Evolutionary conservation across 2,888 invertebrate species (phyloP).

Genomic region (Agriopis aurantiaria): DNA sequence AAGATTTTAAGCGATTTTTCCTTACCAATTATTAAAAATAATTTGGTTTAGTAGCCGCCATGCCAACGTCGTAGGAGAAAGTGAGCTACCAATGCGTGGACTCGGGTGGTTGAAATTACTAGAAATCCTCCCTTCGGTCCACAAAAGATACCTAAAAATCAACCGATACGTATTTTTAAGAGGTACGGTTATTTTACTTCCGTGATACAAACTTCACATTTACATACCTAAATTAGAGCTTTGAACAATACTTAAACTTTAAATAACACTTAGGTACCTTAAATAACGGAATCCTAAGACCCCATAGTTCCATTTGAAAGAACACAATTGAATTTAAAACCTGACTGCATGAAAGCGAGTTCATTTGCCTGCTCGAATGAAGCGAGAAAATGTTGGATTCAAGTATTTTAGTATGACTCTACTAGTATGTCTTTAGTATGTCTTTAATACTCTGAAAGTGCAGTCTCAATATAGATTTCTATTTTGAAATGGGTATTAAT

Average conservation of each 20-base stretch:
- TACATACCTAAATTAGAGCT: not conserved
- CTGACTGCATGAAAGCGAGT: conserved; percentile 37
- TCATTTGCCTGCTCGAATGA: conserved; percentile 44
- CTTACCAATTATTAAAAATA: too few relatives aligned
- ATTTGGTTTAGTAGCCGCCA: too few relatives aligned
- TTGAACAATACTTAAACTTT: not conserved
- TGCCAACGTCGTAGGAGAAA: too few relatives aligned
- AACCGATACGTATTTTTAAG: too few relatives aligned
- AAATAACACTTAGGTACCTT: not conserved
- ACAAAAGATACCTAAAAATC: too few relatives aligned
- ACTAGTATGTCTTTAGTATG: not conserved
- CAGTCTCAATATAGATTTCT: not conserved
- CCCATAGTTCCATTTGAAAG: conserved; percentile 5
- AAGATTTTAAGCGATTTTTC: too few relatives aligned
- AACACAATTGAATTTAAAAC: conserved; percentile 37
- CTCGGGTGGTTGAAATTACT: too few relatives aligned
- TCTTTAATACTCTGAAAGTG: not conserved
- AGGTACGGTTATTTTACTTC: too few relatives aligned
- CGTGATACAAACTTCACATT: too few relatives aligned
- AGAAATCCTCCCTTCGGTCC: too few relatives aligned
- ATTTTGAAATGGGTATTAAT: not conserved
- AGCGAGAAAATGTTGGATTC: conserved; percentile 25
- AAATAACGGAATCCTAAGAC: not conserved
- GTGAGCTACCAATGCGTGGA: too few relatives aligned
- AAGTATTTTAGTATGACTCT: not conserved